A percentile compares a stretch with the other conserved stretches of the same genome.
Conservation (phyloP, 2,888 invertebrate species). For the Agonum fuliginosum region DNA sequence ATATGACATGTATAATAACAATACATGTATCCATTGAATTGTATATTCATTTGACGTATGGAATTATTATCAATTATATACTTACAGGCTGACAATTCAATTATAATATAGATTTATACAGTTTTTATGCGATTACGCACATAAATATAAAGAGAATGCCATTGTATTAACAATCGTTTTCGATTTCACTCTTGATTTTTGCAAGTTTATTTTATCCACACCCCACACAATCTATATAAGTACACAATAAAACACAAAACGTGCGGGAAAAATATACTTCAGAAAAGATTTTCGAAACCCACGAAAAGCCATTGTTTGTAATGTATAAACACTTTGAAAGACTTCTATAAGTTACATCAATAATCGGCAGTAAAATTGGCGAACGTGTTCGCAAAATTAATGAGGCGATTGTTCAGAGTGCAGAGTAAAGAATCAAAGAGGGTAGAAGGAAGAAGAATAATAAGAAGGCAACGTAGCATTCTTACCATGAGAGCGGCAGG, state of each 20-base stretch:
- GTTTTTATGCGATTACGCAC: background rate
- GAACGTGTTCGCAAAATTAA: slow-evolving; percentile 40
- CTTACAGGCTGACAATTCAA: slow-evolving; percentile 14
- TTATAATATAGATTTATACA: slow-evolving; percentile 22
- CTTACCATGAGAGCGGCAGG: background rate
- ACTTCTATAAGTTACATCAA: slow-evolving; percentile 34
- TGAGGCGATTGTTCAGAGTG: slow-evolving; percentile 41
- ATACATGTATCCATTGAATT: slow-evolving; percentile 9
- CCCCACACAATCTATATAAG: slow-evolving; percentile 38
- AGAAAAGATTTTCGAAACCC: slow-evolving; percentile 39
- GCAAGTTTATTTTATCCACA: slow-evolving; percentile 16
- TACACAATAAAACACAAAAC: slow-evolving; percentile 30
- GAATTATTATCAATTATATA: slow-evolving; percentile 11
- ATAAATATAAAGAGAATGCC: background rate
- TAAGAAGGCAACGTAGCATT: background rate
- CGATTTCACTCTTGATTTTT: background rate
- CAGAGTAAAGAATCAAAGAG: slow-evolving; percentile 18
- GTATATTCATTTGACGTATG: background rate
- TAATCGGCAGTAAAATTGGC: slow-evolving; percentile 35
- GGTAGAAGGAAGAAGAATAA: slow-evolving; percentile 5
- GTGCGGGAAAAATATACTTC: slow-evolving; percentile 30
- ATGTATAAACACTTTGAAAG: slow-evolving; percentile 39
- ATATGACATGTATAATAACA: background rate
- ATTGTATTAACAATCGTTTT: background rate
- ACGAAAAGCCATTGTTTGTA: slow-evolving; percentile 42